Percentiles rank a stretch among this genome's conserved stretches.
Evolutionary conservation across 2,888 invertebrate genomes (phyloP).

Genomic region (Neoitamus cyanurus): DNA sequence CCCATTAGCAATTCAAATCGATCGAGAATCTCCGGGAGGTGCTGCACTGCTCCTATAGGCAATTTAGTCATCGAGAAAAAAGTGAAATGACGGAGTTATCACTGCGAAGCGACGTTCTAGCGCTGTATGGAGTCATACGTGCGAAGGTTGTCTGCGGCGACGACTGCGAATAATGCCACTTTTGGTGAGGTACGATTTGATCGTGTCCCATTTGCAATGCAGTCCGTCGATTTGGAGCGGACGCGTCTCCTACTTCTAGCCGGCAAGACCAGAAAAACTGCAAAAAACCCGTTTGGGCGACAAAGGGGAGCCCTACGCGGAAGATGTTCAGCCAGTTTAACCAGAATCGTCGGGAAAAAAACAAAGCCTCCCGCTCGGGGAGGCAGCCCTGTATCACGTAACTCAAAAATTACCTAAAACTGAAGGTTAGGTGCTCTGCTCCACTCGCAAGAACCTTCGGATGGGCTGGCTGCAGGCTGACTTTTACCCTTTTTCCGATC

Average conservation of each 20-base stretch:
- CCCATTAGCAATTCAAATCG: neutral
- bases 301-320: neutral
- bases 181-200: neutral
- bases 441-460: neutral
- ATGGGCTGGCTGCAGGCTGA: neutral
- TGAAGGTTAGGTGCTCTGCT: constrained; percentile 14
- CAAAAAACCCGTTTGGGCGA: neutral
- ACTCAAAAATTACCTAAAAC: constrained; percentile 23
- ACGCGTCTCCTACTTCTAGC: neutral
- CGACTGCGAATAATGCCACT: neutral
- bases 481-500: neutral
- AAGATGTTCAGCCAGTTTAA: neutral
- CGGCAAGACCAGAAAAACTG: neutral
- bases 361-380: neutral
- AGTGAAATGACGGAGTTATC: neutral
- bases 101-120: neutral
- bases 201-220: neutral
- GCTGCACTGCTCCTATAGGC: neutral
- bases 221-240: neutral
- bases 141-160: neutral
- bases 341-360: neutral
- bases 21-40: neutral
- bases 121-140: neutral
- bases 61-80: neutral
- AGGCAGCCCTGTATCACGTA: neutral